Conservation (phyloP, 2,797 vertebrate species). For the Siniperca obscura region DNA sequence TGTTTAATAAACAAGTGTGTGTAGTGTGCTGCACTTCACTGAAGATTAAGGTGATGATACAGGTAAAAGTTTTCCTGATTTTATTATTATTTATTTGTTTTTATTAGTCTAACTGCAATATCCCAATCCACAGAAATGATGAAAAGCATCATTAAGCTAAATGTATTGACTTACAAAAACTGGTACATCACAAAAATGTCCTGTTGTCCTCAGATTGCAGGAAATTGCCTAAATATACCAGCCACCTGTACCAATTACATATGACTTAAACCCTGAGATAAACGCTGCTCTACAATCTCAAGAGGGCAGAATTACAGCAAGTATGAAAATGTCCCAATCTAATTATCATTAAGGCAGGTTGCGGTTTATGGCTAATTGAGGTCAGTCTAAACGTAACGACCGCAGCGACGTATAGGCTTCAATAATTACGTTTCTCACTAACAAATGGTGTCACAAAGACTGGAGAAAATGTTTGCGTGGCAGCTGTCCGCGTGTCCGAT, state of each 20-base stretch:
- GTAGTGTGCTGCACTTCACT: neutral
- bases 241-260: constrained; percentile 87
- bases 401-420: constrained; percentile 9
- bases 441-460: constrained; percentile 61
- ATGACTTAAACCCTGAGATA: constrained; percentile 90
- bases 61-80: neutral
- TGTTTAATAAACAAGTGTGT: constrained; percentile 33
- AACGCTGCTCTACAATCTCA: constrained; percentile 85
- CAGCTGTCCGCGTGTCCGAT: constrained; percentile 86
- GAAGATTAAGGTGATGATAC: neutral
- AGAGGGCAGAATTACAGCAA: constrained; percentile 88
- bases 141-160: constrained; percentile 7
- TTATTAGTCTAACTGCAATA: neutral
- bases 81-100: neutral
- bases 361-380: constrained; percentile 56
- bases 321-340: constrained; percentile 91
- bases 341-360: constrained; percentile 88
- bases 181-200: constrained; percentile 20
- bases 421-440: constrained; percentile 54
- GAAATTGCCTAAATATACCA: constrained; percentile 48
- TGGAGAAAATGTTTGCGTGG: constrained; percentile 80
- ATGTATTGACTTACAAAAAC: constrained; percentile 21
- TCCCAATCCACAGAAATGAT: neutral
- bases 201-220: constrained; percentile 45
- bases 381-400: constrained; percentile 50